phyloP scores from a whole-genome alignment of 2,797 vertebrate species.

The Cyprinodon diabolis region DNA sequence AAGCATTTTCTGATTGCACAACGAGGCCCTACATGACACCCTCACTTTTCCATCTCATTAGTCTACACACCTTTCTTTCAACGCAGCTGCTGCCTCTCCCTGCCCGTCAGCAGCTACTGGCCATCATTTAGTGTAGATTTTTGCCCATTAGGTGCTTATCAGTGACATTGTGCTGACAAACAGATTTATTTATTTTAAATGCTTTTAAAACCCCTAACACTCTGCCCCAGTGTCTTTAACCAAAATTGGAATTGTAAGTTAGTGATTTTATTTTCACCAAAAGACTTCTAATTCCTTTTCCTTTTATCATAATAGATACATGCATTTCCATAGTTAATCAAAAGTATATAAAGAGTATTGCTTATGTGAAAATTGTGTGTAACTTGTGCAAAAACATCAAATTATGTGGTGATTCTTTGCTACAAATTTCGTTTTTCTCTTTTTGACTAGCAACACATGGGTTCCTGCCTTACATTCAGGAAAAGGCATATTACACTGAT shows the following conservation, averaged over 20 bases:
- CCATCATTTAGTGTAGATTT: slow-evolving; percentile 77
- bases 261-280: slow-evolving; percentile 66
- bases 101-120: slow-evolving; percentile 79
- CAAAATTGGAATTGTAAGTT: slow-evolving; percentile 60
- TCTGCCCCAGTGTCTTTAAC: slow-evolving; percentile 60
- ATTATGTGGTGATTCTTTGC: slow-evolving; percentile 2
- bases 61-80: slow-evolving; percentile 83
- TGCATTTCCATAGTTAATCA: neutral
- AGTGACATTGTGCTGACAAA: slow-evolving; percentile 62
- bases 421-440: slow-evolving; percentile 14
- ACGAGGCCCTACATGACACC: slow-evolving; percentile 71
- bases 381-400: slow-evolving; percentile 25
- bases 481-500: slow-evolving; percentile 24
- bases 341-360: neutral
- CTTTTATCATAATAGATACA: neutral
- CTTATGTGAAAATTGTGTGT: neutral
- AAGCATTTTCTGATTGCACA: slow-evolving; percentile 63
- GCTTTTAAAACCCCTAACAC: slow-evolving; percentile 35
- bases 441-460: slow-evolving; percentile 6
- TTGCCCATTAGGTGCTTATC: slow-evolving; percentile 78
- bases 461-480: slow-evolving; percentile 6
- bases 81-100: slow-evolving; percentile 79
- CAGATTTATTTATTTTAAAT: slow-evolving; percentile 39
- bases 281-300: slow-evolving; percentile 36
- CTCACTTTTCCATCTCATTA: slow-evolving; percentile 82